Evolutionary conservation across 2,888 invertebrate genomes (phyloP), one percentile per base, ranked within the genome.

Genomic region (Xanthostigma xanthostigma): DNA sequence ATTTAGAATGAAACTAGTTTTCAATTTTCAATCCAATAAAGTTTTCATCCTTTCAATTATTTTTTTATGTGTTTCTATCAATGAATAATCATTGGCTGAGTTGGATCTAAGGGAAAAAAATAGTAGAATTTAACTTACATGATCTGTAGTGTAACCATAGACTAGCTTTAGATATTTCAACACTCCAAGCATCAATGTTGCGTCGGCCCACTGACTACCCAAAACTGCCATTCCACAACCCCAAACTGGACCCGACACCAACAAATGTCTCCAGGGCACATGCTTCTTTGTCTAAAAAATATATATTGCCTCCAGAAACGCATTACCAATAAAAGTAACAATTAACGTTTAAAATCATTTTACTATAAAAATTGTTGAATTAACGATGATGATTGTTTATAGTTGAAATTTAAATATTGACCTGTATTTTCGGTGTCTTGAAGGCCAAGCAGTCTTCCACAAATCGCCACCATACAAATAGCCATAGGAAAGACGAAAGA

Each of bases 171-270:
- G 62, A 55, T 75, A 75, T 57, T 75, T 75, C 2, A 74, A 74
- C 56, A 73, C 74, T 2, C 75, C 75, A 34, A 75, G 64, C 60
- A 75, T 72, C 4, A 75, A 64, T 3, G 75, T 75, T 1, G 74
- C 74, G 54, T 75, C 74, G 12, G 75, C 75, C 75, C 75, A 75
- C 61, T 75, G 75, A 56, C 73, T 74, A 8, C 75, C 75, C 62
- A 75, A 69, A 0, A 74, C 73, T 2, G 75, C 75, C 2, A 74
- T 67, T 1, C 74, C 74, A 49, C 75, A 75, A 35, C 74, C 72
- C 75, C 75, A 75, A 5, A 75, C 74, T 13, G 75, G 74, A 57
- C 72, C 72, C 0, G 75, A 75, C 49, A 69, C 62, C 49, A 75
- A 56, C 17, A 75, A 58, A 51, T 69, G 66, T 50, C 74, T 66